Conservation (phyloP, 2,113 vertebrate genomes). For the Cricetomys ansorgei region DNA sequence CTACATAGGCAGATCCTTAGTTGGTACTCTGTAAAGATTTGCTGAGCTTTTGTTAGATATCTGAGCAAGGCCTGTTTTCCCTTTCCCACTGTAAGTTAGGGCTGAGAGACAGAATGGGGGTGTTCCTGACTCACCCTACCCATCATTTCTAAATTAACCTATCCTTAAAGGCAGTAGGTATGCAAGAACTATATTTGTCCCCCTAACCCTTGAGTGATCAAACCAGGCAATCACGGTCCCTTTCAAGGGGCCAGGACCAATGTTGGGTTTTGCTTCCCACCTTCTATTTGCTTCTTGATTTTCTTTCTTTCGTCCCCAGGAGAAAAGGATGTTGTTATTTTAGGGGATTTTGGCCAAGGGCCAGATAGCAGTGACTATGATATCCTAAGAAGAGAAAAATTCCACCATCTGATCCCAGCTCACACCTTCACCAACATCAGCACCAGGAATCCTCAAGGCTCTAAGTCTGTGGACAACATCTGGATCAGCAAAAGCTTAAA, state of each 20-base stretch:
- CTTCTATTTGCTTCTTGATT: neutral
- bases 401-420: slow-evolving; percentile 89
- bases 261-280: neutral
- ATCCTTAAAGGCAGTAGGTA: neutral
- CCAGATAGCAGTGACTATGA: slow-evolving; percentile 92
- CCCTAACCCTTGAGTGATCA: neutral
- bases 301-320: slow-evolving; percentile 82
- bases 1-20: too few relatives aligned
- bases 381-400: slow-evolving; percentile 92
- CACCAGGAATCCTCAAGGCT: slow-evolving; percentile 95
- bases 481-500: slow-evolving; percentile 94
- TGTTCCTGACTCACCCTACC: neutral
- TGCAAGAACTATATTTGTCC: neutral
- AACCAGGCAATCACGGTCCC: fast-evolving
- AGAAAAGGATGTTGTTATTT: slow-evolving; percentile 93
- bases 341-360: slow-evolving; percentile 93
- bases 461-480: slow-evolving; percentile 94
- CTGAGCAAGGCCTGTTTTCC: neutral
- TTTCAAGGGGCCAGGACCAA: fast-evolving
- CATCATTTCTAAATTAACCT: neutral
- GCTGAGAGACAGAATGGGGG: neutral
- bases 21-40: neutral
- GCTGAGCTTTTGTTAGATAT: neutral
- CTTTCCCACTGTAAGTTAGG: neutral
- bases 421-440: slow-evolving; percentile 96